Evolutionary conservation across 2,888 invertebrate species (phyloP).

Genomic region (Phania funesta): DNA sequence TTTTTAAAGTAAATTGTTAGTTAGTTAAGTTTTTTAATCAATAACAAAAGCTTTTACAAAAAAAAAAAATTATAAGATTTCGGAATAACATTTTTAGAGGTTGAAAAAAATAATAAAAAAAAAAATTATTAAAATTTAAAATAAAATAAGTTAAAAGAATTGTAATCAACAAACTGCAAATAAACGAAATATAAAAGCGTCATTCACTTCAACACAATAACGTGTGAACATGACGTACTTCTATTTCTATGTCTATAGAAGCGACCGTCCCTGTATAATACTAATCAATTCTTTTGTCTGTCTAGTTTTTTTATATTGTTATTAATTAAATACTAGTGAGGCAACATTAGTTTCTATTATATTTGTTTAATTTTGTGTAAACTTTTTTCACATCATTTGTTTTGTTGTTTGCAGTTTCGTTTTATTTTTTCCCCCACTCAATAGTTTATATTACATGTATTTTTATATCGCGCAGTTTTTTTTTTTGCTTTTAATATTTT

Average conservation of each 20-base stretch:
- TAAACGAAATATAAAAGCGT: neutral
- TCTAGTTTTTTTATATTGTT: conserved; percentile 37
- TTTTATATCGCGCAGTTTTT: conserved; percentile 25
- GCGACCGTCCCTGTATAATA: neutral
- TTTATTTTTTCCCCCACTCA: too few relatives aligned
- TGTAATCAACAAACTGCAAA: neutral
- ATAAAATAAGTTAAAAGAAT: neutral
- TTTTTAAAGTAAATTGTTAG: too few relatives aligned
- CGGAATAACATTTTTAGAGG: neutral
- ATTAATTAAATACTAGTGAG: conserved; percentile 31
- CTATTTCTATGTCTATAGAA: neutral
- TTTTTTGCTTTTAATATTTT: conserved; percentile 19
- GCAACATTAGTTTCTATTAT: conserved; percentile 9
- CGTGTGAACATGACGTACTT: conserved; percentile 37
- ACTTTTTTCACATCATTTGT: conserved; percentile 7
- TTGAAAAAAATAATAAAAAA: too few relatives aligned
- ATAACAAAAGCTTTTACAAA: neutral
- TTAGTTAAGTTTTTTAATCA: too few relatives aligned
- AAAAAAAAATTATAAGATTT: neutral
- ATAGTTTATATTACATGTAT: too few relatives aligned
- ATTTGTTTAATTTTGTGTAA: neutral
- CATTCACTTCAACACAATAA: conserved; percentile 14
- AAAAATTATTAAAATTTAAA: too few relatives aligned
- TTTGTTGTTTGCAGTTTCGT: conserved; percentile 4
- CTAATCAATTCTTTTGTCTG: conserved; percentile 45